These are phyloP conservation scores for Papilio machaon DNA, from an alignment of 1,140 invertebrate species.

Conservation along the genomic window DNA sequence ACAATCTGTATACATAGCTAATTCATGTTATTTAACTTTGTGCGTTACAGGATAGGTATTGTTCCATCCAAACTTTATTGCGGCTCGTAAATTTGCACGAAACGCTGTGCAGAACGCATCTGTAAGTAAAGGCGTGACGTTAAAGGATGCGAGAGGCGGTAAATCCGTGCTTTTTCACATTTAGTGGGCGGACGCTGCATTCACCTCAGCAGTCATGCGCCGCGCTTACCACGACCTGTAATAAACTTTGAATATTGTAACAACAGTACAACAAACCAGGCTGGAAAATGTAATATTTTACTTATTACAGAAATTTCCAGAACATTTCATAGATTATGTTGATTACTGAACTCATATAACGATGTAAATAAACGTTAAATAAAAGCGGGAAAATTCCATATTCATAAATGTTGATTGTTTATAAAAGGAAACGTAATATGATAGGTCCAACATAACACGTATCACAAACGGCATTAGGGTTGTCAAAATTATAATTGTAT, in stretches of 20 bases:
- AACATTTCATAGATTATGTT: neutral
- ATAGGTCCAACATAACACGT: slow-evolving; percentile 5
- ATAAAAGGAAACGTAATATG: slow-evolving; percentile 23
- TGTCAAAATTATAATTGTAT: neutral
- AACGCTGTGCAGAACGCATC: no score
- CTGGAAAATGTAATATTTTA: neutral
- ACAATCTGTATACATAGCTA: no score
- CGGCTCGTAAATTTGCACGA: no score
- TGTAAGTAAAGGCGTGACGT: no score
- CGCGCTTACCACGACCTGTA: neutral
- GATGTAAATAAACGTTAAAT: neutral
- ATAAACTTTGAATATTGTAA: neutral
- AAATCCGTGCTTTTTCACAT: no score
- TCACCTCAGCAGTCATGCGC: neutral
- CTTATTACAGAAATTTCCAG: neutral
- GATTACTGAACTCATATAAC: neutral
- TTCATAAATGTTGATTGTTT: slow-evolving; percentile 11
- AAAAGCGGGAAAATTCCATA: slow-evolving; percentile 17
- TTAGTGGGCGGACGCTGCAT: neutral
- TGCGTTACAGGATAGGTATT: no score
- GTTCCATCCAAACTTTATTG: no score
- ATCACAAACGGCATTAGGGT: neutral
- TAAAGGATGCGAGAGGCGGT: neutral
- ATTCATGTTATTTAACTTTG: no score
- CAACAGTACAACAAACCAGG: neutral